These are phyloP conservation scores for Heteromormyrus szaboi DNA, from an alignment of 2,797 vertebrate species.

Conservation along the genomic window DNA sequence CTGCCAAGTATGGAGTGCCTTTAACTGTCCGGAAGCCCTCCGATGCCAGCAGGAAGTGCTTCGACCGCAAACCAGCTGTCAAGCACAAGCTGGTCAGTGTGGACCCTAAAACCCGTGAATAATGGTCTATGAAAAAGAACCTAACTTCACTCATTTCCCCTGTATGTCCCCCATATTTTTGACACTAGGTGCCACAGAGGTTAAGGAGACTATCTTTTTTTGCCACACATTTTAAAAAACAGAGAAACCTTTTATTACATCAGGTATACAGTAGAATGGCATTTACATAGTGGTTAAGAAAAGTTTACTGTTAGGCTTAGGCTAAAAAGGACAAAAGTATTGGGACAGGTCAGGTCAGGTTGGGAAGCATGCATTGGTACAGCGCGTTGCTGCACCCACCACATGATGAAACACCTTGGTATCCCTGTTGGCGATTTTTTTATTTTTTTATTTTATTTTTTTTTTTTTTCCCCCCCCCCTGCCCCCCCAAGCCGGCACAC, in stretches of 20 bases:
- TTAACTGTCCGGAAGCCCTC: conserved; percentile 72
- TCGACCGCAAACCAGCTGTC: conserved; percentile 66
- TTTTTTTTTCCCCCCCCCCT: too few relatives aligned
- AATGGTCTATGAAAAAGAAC: not conserved
- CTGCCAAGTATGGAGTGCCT: conserved; percentile 95
- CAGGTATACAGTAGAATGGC: not conserved
- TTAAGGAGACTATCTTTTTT: not conserved
- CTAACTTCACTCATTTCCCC: not conserved
- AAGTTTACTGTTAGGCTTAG: not conserved
- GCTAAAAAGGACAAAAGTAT: not conserved
- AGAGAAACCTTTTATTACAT: not conserved
- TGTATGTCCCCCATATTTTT: not conserved
- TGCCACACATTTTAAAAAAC: not conserved
- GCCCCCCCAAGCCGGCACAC: not conserved
- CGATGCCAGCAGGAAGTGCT: conserved; percentile 58
- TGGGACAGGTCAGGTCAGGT: not conserved
- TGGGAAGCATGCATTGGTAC: not conserved
- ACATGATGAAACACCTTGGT: not conserved
- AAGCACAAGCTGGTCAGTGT: conserved; percentile 74
- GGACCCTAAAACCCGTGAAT: not conserved
- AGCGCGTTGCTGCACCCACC: not conserved
- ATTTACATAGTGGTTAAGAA: not conserved
- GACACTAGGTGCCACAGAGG: not conserved
- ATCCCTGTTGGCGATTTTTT: not conserved
- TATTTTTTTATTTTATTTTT: too few relatives aligned